Evolutionary conservation across 2,888 invertebrate species (phyloP).

Genomic region (Hymenopus coronatus): DNA sequence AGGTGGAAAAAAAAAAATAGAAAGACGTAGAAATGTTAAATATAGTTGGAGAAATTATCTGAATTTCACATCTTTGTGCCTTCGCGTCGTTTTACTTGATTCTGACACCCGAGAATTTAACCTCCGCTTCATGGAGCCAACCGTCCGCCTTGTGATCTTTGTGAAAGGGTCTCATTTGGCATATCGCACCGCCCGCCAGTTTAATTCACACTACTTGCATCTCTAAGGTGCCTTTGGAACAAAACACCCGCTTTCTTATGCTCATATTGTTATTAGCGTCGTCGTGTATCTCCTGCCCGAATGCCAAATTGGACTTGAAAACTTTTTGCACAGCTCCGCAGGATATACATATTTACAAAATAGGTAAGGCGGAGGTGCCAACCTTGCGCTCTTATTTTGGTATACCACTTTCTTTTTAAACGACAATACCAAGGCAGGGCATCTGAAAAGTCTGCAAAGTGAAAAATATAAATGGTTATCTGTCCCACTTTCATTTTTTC

Average conservation of each 20-base stretch:
- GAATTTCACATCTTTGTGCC: background rate
- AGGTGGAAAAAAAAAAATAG: background rate
- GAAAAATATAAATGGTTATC: no score
- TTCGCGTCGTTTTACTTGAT: background rate
- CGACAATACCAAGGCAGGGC: no score
- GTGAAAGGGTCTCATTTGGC: background rate
- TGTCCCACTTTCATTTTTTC: no score
- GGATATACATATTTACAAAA: background rate
- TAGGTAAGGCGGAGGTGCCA: no score
- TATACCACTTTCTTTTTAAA: no score
- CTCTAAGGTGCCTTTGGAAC: background rate
- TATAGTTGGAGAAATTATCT: background rate
- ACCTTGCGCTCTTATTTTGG: no score
- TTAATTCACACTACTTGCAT: background rate
- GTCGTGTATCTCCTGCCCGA: background rate
- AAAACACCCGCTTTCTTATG: background rate
- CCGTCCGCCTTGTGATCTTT: background rate
- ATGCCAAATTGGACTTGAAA: background rate
- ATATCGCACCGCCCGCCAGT: background rate
- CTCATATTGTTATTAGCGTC: background rate
- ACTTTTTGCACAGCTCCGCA: background rate
- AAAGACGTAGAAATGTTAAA: background rate
- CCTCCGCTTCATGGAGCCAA: background rate
- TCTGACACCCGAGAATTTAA: background rate
- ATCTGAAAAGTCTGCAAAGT: no score